Evolutionary conservation across 2,888 invertebrate genomes (phyloP).

Genomic region (Tipula lateralis): DNA sequence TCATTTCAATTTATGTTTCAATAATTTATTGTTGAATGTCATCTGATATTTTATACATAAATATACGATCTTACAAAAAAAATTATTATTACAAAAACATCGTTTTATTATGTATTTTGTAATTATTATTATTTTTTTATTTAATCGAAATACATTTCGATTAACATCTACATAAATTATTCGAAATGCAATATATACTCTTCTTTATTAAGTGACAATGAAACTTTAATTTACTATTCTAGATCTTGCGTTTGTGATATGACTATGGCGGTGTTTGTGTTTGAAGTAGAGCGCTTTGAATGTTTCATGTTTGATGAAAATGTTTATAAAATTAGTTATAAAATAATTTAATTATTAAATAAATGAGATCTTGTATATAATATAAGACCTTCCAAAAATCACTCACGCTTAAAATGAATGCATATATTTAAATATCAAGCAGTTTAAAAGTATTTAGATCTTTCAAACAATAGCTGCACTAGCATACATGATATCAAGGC

Average conservation of each 20-base stretch:
- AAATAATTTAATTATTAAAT: too few species aligned
- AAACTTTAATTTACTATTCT: constrained; percentile 15
- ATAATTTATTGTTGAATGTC: constrained; percentile 11
- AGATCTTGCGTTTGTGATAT: not conserved
- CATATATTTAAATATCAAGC: too few species aligned
- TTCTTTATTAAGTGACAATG: not conserved
- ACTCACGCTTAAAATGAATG: too few species aligned
- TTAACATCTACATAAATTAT: constrained; percentile 19
- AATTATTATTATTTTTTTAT: not conserved
- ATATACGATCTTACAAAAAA: not conserved
- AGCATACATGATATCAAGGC: too few species aligned
- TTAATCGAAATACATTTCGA: not conserved
- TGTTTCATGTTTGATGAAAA: not conserved
- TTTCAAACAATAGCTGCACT: too few species aligned
- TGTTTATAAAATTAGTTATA: too few species aligned
- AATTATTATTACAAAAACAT: constrained; percentile 11
- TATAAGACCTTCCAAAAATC: too few species aligned
- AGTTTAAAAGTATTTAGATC: too few species aligned
- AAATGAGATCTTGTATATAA: too few species aligned
- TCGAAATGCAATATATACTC: not conserved
- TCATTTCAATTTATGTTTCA: constrained; percentile 24
- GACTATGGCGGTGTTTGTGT: not conserved
- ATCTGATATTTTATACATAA: constrained; percentile 3
- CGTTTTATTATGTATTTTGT: constrained; percentile 11
- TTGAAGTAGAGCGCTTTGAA: not conserved